Conservation (phyloP, 1,140 invertebrate species). For the Rhagoletis zephyria region DNA sequence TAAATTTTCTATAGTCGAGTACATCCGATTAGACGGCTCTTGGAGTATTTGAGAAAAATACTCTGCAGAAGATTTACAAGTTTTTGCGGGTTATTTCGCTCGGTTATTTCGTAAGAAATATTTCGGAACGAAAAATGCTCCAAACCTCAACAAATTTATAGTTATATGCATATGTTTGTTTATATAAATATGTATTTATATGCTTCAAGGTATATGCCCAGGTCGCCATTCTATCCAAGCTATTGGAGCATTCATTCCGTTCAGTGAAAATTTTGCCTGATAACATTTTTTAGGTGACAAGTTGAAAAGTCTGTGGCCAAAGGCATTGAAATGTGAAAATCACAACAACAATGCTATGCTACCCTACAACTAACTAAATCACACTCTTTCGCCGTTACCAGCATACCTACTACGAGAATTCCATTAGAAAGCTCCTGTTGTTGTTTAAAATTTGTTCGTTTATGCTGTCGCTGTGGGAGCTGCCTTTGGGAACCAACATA, state of each 20-base stretch:
- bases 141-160: not conserved
- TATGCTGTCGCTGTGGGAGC: not conserved
- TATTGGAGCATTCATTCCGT: not conserved
- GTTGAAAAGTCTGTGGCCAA: constrained; percentile 1
- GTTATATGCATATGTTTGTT: not conserved
- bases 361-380: not conserved
- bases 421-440: not conserved
- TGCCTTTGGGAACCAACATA: not conserved
- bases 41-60: no score
- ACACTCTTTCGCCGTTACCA: not conserved
- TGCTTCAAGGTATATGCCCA: not conserved
- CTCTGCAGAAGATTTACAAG: no score
- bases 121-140: no score
- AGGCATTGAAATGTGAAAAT: not conserved
- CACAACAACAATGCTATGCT: not conserved
- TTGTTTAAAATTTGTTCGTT: not conserved
- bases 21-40: no score
- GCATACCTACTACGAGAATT: no score
- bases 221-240: not conserved
- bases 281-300: constrained; percentile 11
- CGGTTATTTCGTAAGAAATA: no score
- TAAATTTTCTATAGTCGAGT: no score
- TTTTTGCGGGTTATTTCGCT: no score
- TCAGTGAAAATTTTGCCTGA: not conserved
- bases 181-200: not conserved